phyloP scores from a whole-genome alignment of 1,140 invertebrate species.

The Galleria mellonella region DNA sequence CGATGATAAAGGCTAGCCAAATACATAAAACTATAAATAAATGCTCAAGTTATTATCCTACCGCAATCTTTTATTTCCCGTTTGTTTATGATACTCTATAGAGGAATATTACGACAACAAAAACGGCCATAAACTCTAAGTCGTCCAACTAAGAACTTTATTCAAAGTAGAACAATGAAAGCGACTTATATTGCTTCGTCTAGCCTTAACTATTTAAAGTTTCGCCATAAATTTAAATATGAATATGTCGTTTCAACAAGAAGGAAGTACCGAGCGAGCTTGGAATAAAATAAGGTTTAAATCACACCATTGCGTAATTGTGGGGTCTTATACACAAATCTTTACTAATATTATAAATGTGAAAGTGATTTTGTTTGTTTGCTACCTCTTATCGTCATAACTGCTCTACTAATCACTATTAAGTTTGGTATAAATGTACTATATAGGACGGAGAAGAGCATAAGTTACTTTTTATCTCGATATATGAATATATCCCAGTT shows the following conservation, averaged over 20 bases:
- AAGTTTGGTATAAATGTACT: too few relatives aligned
- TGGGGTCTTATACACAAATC: not conserved
- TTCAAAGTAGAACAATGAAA: conserved; percentile 8
- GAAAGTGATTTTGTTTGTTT: too few relatives aligned
- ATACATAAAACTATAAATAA: too few relatives aligned
- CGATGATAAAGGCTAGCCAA: too few relatives aligned
- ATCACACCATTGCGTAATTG: conserved; percentile 8
- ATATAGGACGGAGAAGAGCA: too few relatives aligned
- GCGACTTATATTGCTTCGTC: conserved; percentile 38
- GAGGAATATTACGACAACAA: conserved; percentile 1
- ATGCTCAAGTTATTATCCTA: too few relatives aligned
- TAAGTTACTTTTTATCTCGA: too few relatives aligned
- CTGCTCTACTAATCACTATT: too few relatives aligned
- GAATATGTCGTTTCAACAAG: conserved; percentile 52
- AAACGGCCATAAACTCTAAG: conserved; percentile 1
- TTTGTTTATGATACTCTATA: not conserved
- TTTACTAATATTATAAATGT: too few relatives aligned
- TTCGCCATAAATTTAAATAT: conserved; percentile 57
- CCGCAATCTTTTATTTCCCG: too few relatives aligned
- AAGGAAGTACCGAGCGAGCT: conserved; percentile 27
- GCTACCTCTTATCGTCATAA: too few relatives aligned
- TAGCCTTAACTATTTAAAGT: conserved; percentile 45
- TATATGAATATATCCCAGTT: too few relatives aligned
- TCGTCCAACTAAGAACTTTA: conserved; percentile 1
- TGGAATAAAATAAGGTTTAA: conserved; percentile 19